A percentile compares a stretch with the other conserved stretches of the same genome.
These are phyloP conservation scores for Kuschelorhynchus macadamiae DNA, from an alignment of 2,888 invertebrate genomes.

Conservation along the genomic window DNA sequence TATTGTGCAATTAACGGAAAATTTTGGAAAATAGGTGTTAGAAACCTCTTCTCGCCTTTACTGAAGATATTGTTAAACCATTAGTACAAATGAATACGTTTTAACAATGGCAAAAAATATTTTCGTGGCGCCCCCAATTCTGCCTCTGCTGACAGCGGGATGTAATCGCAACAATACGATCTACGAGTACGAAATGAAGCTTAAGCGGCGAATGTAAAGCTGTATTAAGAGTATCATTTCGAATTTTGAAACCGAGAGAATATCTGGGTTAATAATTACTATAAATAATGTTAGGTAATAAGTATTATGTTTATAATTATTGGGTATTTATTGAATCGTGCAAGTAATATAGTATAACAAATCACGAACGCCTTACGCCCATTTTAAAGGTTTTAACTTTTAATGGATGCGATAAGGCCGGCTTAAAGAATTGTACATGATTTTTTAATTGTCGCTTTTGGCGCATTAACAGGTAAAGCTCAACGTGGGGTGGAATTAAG, in stretches of 20 bases:
- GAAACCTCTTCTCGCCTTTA: too few species aligned
- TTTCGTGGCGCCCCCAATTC: too few species aligned
- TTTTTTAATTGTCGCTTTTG: conserved; percentile 37
- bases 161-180: conserved; percentile 12
- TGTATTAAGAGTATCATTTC: conserved; percentile 27
- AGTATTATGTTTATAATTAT: conserved; percentile 44
- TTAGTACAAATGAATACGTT: too few species aligned
- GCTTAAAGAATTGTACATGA: conserved; percentile 20
- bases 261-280: conserved; percentile 43
- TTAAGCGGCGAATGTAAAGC: not conserved
- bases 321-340: conserved; percentile 47
- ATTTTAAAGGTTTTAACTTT: conserved; percentile 37
- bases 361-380: conserved; percentile 42
- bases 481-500: too few species aligned
- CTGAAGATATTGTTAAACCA: too few species aligned
- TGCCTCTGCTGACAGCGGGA: too few species aligned
- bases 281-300: conserved; percentile 43
- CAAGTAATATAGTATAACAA: conserved; percentile 42
- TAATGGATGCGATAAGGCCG: conserved; percentile 41
- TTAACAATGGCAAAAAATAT: too few species aligned
- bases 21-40: too few species aligned
- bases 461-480: not conserved
- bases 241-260: conserved; percentile 26
- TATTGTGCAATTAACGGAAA: too few species aligned
- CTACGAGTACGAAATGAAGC: conserved; percentile 3